Percentiles rank a stretch among this genome's conserved stretches.
phyloP scores from a whole-genome alignment of 2,113 vertebrate genomes.

The Sialia sialis region DNA sequence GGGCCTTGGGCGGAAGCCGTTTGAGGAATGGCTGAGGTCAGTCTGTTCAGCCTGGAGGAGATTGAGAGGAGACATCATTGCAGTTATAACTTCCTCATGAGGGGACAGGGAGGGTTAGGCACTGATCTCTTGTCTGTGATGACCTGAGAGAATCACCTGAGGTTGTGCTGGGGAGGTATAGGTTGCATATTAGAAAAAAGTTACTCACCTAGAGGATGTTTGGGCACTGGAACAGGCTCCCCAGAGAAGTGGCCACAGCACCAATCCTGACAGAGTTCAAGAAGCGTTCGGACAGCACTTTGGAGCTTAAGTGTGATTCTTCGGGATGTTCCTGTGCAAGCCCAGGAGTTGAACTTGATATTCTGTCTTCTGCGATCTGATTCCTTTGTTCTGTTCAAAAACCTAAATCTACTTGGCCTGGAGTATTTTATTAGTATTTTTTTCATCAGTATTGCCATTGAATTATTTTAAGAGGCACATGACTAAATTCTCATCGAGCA shows the following conservation, averaged over 20 bases:
- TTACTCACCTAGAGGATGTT: background rate
- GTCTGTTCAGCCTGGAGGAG: background rate
- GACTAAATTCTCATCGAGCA: background rate
- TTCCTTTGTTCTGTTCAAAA: background rate
- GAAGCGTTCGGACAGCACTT: rapidly evolving
- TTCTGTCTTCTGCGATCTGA: background rate
- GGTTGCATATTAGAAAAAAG: background rate
- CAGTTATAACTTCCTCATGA: background rate
- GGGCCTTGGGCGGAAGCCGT: rapidly evolving
- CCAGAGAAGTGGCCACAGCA: background rate
- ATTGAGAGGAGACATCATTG: background rate
- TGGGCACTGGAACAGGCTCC: background rate
- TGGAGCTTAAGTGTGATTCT: background rate
- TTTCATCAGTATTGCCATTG: background rate
- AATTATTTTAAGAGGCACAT: background rate
- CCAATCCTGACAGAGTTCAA: background rate
- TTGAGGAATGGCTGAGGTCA: background rate
- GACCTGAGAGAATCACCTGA: background rate
- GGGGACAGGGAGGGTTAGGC: background rate
- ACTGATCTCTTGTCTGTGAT: background rate
- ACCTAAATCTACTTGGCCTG: background rate
- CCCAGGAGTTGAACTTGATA: background rate
- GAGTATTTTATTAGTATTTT: background rate
- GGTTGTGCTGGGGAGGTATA: background rate
- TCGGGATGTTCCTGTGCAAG: background rate